These are phyloP conservation scores for Pristionchus mayeri DNA, from an alignment of 2,888 invertebrate genomes.

Conservation along the genomic window DNA sequence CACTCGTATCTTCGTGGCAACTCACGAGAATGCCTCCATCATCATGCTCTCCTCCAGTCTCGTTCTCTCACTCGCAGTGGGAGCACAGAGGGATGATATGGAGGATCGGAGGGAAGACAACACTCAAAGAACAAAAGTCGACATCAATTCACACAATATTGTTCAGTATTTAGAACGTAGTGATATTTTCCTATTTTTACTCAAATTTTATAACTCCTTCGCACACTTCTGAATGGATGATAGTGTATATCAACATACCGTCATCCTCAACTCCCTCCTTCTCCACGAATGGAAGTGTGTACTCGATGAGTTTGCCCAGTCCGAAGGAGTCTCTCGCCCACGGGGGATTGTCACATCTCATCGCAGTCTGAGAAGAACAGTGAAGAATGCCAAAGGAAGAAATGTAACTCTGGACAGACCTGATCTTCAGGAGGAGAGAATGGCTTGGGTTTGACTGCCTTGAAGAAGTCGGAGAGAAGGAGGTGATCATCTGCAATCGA, in stretches of 20 bases:
- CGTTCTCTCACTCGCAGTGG: constrained; percentile 13
- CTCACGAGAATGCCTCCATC: constrained; percentile 6
- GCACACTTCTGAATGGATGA: too few relatives aligned
- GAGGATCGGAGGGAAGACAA: neutral
- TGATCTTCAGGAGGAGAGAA: constrained; percentile 49
- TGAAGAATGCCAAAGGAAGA: neutral
- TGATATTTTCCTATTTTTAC: too few relatives aligned
- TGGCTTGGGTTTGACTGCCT: constrained; percentile 24
- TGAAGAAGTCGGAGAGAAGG: constrained; percentile 43
- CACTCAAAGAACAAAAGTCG: neutral
- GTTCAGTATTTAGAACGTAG: too few relatives aligned
- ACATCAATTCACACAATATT: neutral
- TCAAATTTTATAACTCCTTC: too few relatives aligned
- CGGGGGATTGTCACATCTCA: constrained; percentile 29
- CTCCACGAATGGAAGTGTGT: neutral
- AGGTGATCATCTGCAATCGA: constrained; percentile 36
- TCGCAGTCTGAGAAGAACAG: neutral
- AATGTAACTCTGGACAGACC: neutral
- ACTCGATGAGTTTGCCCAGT: constrained; percentile 42
- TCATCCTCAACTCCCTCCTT: constrained; percentile 21
- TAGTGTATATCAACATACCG: neutral
- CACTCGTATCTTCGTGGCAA: too few relatives aligned
- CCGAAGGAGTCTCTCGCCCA: constrained; percentile 49
- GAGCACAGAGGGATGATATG: neutral
- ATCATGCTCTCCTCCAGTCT: constrained; percentile 5